phyloP scores from a whole-genome alignment of 2,797 vertebrate genomes.

The Chrysocyon brachyurus region DNA sequence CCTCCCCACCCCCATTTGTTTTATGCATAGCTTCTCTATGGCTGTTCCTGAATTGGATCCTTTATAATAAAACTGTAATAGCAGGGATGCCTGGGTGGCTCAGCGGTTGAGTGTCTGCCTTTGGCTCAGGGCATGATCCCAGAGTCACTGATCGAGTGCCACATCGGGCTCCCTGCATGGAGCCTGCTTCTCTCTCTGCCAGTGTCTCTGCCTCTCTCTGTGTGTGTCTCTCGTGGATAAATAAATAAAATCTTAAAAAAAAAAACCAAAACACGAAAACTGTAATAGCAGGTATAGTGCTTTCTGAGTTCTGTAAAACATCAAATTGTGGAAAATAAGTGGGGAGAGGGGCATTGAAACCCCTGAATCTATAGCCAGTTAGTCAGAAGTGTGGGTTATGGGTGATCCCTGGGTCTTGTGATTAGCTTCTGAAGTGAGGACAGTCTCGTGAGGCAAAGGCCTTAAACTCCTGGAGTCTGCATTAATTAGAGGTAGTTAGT shows the following conservation, averaged over 20 bases:
- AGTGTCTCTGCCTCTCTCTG: no score
- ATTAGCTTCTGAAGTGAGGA: neutral
- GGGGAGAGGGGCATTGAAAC: neutral
- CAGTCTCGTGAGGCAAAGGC: neutral
- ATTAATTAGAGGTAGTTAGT: neutral
- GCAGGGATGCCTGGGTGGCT: neutral
- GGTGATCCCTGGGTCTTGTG: neutral
- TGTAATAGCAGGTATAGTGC: neutral
- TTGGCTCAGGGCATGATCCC: no score
- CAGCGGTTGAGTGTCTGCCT: no score
- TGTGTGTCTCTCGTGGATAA: no score
- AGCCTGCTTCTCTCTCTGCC: no score
- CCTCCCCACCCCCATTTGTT: neutral
- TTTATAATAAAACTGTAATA: neutral
- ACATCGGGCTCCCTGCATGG: no score
- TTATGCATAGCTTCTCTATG: neutral
- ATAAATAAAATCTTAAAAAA: no score
- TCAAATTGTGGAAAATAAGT: neutral
- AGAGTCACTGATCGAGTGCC: no score
- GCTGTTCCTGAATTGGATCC: neutral
- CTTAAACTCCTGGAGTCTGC: neutral
- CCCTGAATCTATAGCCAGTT: neutral
- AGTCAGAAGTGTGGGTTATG: neutral
- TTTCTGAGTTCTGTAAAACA: neutral
- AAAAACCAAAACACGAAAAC: no score